Evolutionary conservation across 2,113 vertebrate genomes (phyloP).

Genomic region (Elaphurus davidianus): DNA sequence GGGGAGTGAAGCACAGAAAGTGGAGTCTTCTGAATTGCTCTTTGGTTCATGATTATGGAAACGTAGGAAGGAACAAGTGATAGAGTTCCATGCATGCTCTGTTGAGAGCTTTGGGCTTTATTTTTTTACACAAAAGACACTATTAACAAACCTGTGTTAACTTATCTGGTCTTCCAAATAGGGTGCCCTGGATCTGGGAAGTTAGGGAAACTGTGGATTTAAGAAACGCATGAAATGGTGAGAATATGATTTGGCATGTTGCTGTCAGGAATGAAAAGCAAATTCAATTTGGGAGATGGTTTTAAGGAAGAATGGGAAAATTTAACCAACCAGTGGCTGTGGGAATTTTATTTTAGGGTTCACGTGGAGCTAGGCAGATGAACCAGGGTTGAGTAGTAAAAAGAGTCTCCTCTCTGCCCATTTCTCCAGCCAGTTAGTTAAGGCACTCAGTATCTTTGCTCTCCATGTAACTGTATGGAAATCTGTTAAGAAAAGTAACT

Average conservation of each 20-base stretch:
- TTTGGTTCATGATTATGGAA: neutral
- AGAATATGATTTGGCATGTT: neutral
- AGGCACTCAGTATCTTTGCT: neutral
- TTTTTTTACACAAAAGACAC: neutral
- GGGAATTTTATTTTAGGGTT: neutral
- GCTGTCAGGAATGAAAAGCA: neutral
- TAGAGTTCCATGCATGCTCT: neutral
- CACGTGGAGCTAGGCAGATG: no score
- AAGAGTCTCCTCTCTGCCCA: neutral
- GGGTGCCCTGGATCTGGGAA: neutral
- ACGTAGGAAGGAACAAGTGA: neutral
- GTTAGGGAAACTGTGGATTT: neutral
- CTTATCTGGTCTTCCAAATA: neutral
- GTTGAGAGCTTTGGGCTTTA: neutral
- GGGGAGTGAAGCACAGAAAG: neutral
- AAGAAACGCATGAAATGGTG: neutral
- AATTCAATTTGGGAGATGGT: neutral
- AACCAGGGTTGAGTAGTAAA: neutral
- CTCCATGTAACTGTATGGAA: neutral
- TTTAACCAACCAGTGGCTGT: neutral
- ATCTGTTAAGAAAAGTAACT: neutral
- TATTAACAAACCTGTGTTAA: neutral
- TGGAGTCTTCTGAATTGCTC: neutral
- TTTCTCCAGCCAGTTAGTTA: neutral
- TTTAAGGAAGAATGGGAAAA: neutral